Conservation (phyloP, 92 coral and sea anemone genomes). For the Chrysogorgia sp. region DNA sequence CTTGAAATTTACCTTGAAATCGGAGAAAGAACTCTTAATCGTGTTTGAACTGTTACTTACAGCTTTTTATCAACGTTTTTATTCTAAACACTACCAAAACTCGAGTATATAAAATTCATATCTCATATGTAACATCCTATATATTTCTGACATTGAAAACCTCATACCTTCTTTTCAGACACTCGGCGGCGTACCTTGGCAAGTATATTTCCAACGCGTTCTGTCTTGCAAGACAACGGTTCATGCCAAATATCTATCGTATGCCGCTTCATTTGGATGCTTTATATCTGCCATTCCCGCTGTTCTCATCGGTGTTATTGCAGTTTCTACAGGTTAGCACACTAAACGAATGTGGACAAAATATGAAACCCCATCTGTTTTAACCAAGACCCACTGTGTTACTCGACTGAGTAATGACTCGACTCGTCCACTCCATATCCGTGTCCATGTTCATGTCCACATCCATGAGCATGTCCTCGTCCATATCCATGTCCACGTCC, state of each 20-base stretch:
- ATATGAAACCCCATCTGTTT: background rate
- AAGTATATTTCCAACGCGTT: conserved; percentile 37
- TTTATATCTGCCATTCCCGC: conserved; percentile 34
- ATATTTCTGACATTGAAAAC: background rate
- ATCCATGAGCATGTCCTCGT: too few relatives aligned
- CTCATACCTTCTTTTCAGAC: conserved; percentile 8
- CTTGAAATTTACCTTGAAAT: too few relatives aligned
- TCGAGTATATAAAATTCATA: too few relatives aligned
- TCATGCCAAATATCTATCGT: conserved; percentile 27
- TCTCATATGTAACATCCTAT: background rate
- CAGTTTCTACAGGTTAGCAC: conserved; percentile 18
- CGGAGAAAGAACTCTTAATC: too few relatives aligned
- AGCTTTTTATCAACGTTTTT: conserved; percentile 65
- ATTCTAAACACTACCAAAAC: conserved; percentile 51
- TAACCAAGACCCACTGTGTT: background rate
- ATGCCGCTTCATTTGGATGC: conserved; percentile 28
- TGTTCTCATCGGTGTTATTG: conserved; percentile 29
- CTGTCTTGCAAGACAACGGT: conserved; percentile 25
- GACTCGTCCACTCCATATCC: too few relatives aligned
- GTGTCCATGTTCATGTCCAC: too few relatives aligned
- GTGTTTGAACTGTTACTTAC: too few relatives aligned
- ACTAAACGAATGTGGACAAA: background rate
- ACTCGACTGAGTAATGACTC: background rate
- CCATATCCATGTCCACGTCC: too few relatives aligned
- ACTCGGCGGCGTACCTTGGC: conserved; percentile 39